Conservation (phyloP, 2,888 invertebrate species). For the Tenodera sinensis region DNA sequence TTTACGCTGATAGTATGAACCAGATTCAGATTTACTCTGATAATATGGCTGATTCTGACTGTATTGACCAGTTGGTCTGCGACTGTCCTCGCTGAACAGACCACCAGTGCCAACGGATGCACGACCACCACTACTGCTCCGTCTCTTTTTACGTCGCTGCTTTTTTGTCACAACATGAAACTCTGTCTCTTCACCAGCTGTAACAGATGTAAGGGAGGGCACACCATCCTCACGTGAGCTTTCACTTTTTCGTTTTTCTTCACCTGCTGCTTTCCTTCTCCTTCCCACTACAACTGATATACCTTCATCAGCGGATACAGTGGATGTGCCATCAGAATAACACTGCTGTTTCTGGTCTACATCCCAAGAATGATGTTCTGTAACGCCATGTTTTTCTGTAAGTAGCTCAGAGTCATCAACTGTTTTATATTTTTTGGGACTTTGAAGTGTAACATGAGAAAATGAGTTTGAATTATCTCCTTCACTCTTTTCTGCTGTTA, state of each 20-base stretch:
- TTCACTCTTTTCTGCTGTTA: conserved; percentile 44
- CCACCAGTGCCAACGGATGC: conserved; percentile 33
- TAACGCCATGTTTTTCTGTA: conserved; percentile 40
- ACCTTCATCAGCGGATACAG: conserved; percentile 44
- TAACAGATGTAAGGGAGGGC: not conserved
- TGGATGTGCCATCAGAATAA: conserved; percentile 43
- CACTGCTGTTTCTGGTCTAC: conserved; percentile 58
- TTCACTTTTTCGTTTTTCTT: not conserved
- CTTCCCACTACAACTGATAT: conserved; percentile 41
- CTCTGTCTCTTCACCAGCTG: conserved; percentile 46
- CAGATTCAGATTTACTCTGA: conserved; percentile 4
- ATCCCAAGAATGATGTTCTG: conserved; percentile 62
- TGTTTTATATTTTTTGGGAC: conserved; percentile 38
- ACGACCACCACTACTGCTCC: conserved; percentile 50
- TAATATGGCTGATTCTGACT: not conserved
- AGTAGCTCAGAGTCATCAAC: conserved; percentile 41
- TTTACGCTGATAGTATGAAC: conserved; percentile 13
- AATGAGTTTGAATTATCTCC: not conserved
- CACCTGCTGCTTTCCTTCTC: not conserved
- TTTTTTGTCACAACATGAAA: conserved; percentile 82
- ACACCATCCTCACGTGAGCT: not conserved
- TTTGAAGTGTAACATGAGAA: not conserved
- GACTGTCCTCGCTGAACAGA: conserved; percentile 6
- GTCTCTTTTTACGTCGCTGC: conserved; percentile 71
- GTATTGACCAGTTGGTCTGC: conserved; percentile 1